Evolutionary conservation across 2,888 invertebrate genomes (phyloP), one percentile per base, ranked within the genome.

Genomic region (Epiblema foenella): DNA sequence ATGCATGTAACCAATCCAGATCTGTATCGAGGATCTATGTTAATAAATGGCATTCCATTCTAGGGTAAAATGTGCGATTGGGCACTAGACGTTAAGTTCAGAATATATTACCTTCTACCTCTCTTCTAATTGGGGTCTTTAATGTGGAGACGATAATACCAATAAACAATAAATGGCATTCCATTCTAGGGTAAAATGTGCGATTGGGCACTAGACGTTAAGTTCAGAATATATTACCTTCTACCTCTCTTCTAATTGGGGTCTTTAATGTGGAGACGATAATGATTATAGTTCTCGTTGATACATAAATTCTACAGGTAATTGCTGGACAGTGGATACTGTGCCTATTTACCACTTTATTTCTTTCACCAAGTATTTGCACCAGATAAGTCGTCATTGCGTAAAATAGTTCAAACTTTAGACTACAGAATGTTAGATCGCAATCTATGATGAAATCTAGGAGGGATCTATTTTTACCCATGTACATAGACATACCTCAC

Each of bases 1-100:
- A 62, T 67, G 62, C 17, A 51, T 37, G 56, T 51, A 67, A 54
- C 57, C 49, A 57, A 71, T 67, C 57, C 56, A 67, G 67, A 71
- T 71, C 66, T 60, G 51, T 62, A 67, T 71, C 62, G 56, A 71
- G 37, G 56, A 20, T 24, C 56, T 57, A 29, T 62, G 54, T 51
- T 62, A 62, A 71, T 57, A 62, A 64, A 46, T 66, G 9, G 54
- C 59, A 66, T 66, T 60, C 70, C 60, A 7, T 37, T n/a, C 24
- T 46, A 24, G 49, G 65, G 60, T 59, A 69, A 69, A 54, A 20
- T 11, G 29, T 29, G 39, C 24, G 10, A 42, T 64, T 39, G 20
- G 3, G 51, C 18, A n/a, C 7, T 8, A 56, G n/a, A 12, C 29
- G 20, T 9, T n/a, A n/a, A 5, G 24, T 56, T 2, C n/a, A 56